Evolutionary conservation across 2,888 invertebrate genomes (phyloP), one percentile per base, ranked within the genome.

Genomic region (Litoditis marina): DNA sequence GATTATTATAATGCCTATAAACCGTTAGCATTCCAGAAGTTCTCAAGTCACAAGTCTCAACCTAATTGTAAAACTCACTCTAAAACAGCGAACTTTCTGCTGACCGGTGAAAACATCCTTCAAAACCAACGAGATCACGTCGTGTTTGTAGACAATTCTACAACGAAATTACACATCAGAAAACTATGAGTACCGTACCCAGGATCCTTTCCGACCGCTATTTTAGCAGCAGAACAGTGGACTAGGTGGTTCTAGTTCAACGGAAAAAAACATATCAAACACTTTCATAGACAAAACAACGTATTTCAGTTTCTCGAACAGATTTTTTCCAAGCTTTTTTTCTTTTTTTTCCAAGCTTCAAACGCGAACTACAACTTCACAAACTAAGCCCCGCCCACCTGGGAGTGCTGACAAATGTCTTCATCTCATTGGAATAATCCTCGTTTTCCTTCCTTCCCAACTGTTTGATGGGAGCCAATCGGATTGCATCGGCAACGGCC

Each of bases 141-240:
- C 74, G 44, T 67, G 54, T 32, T 68, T 71, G 56, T 74, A 69
- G 46, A 74, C 63, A 6, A 74, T 56, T 39, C 74, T 66, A 44
- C 13, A 66, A 66, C 16, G 39, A n/a, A 39, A n/a, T n/a, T n/a
- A n/a, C n/a, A n/a, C n/a, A n/a, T n/a, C n/a, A n/a, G n/a, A n/a
- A n/a, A n/a, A n/a, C n/a, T n/a, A n/a, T n/a, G n/a, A n/a, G n/a
- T n/a, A n/a, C n/a, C n/a, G n/a, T n/a, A n/a, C n/a, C n/a, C n/a
- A n/a, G n/a, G n/a, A n/a, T n/a, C n/a, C n/a, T n/a, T n/a, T n/a
- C n/a, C n/a, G n/a, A n/a, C n/a, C n/a, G n/a, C n/a, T n/a, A n/a
- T n/a, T n/a, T n/a, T n/a, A n/a, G n/a, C n/a, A n/a, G n/a, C n/a
- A n/a, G n/a, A n/a, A n/a, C n/a, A n/a, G n/a, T n/a, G n/a, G n/a